Conservation (phyloP, 2,113 vertebrate species). For the Toxotes chatareus region DNA sequence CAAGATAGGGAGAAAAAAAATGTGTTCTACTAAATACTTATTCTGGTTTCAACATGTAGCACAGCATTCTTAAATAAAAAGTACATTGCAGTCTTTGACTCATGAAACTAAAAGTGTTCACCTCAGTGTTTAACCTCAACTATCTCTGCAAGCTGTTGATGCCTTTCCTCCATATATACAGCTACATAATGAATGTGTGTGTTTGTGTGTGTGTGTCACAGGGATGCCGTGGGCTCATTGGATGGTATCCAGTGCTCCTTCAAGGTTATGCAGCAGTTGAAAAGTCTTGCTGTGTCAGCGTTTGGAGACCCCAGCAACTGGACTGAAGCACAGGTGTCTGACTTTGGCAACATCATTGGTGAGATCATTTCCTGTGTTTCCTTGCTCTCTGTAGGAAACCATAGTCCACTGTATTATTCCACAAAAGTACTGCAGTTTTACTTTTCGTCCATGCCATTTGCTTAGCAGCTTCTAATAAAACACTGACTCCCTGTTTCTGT, state of each 20-base stretch:
- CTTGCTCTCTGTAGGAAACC: neutral
- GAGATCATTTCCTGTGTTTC: slow-evolving; percentile 12
- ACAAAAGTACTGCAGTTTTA: neutral
- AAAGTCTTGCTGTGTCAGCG: slow-evolving; percentile 55
- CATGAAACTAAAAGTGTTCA: no score
- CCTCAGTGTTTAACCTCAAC: no score
- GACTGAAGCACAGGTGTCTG: slow-evolving; percentile 64
- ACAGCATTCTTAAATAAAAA: neutral
- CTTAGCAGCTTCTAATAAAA: neutral
- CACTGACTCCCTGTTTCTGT: slow-evolving; percentile 16
- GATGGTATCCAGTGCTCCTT: slow-evolving; percentile 59
- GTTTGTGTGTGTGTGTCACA: slow-evolving; percentile 51
- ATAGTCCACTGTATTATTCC: accelerated
- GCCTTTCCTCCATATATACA: neutral
- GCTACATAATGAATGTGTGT: neutral
- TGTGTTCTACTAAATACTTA: neutral
- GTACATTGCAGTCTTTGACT: no score
- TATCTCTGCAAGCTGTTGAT: no score
- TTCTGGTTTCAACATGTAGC: neutral
- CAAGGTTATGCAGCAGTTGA: slow-evolving; percentile 46
- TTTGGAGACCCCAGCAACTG: slow-evolving; percentile 71
- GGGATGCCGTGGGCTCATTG: slow-evolving; percentile 74
- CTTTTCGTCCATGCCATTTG: no score
- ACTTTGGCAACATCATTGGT: slow-evolving; percentile 78
- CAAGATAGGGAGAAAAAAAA: neutral